Evolutionary conservation across 2,797 vertebrate genomes (phyloP), one percentile per base, ranked within the genome.

Genomic region (Melanotaenia pygmaea): DNA sequence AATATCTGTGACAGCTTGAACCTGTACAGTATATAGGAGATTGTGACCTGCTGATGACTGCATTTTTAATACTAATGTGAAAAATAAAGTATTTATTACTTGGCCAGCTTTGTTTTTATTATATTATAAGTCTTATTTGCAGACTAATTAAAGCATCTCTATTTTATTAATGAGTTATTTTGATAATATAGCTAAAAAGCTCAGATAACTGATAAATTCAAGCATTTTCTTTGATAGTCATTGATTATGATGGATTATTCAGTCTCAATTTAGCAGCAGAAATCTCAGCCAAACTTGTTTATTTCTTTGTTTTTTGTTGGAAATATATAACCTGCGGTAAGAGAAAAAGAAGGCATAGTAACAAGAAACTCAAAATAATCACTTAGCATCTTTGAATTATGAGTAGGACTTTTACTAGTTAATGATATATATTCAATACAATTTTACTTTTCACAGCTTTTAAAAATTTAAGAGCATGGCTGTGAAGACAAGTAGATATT

Each of bases 51-150:
- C 82, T 50, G 65, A 45, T 20, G 64, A 86, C 78, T 86, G 78
- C 75, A 70, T 86, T 91, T 89, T 88, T 89, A 79, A 77, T 88
- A 88, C 68, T 83, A 76, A 85, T 85, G 77, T 85, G 72, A 84
- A 45, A 84, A 89, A 87, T 89, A 91, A 93, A 92, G 81, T 93
- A 93, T 94, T 93, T 93, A 92, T 93, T 88, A 91, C 82, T 80
- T 70, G 24, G 79, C 18, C 37, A 51, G 28, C 14, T 3, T 32
- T 60, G 43, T 67, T 1, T 34, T 34, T 30, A 22, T 40, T 30
- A 16, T 40, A 16, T 4, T 40, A 13, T 40, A 13, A 43, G 43
- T 47, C 20, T 20, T 45, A 5, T 45, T 43, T 4, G 16, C 40
- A 16, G 40, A 18, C 1, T 4, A 43, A 43, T 16, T 45, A 14